phyloP scores from a whole-genome alignment of 1,140 invertebrate genomes.

The Pentalonia nigronervosa region DNA sequence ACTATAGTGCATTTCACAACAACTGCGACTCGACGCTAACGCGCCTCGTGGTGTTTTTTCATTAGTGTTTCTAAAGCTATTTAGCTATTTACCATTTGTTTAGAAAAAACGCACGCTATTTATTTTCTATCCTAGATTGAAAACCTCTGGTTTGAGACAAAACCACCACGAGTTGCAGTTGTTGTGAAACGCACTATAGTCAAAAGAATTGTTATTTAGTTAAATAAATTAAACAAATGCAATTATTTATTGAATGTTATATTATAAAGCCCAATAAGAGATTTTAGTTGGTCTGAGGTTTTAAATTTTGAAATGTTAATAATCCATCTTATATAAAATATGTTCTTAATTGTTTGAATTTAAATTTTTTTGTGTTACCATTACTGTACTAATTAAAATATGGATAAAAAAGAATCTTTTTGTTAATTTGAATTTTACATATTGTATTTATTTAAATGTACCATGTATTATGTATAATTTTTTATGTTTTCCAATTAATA shows the following conservation, averaged over 20 bases:
- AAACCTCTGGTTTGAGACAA: too few species aligned
- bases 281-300: background rate
- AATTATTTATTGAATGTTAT: background rate
- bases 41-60: too few species aligned
- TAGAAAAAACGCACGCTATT: too few species aligned
- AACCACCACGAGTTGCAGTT: too few species aligned
- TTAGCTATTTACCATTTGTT: too few species aligned
- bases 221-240: background rate
- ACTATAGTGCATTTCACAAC: too few species aligned
- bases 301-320: background rate
- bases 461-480: background rate
- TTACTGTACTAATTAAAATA: background rate
- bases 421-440: background rate
- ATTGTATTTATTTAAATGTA: background rate
- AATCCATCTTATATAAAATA: background rate
- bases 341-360: background rate
- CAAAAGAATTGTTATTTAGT: slow-evolving; percentile 6
- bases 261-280: background rate
- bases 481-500: background rate
- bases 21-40: too few species aligned
- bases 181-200: too few species aligned
- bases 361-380: background rate
- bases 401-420: background rate
- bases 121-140: too few species aligned
- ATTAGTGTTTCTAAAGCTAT: too few species aligned